A percentile compares a stretch with the other conserved stretches of the same genome.
phyloP scores from a whole-genome alignment of 2,888 invertebrate genomes.

The Beris morrisii region DNA sequence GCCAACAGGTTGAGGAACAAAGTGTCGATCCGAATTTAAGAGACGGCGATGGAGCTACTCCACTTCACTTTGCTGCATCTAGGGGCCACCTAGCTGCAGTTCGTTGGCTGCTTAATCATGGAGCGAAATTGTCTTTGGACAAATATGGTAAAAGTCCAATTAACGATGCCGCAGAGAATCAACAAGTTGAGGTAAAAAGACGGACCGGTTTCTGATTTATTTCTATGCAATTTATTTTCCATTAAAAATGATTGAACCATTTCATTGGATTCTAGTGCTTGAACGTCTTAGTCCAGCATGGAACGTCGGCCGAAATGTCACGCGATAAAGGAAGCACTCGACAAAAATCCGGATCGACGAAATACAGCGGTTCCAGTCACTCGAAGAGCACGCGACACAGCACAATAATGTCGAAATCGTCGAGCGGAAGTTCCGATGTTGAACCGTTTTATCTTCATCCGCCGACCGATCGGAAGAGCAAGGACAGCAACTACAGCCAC shows the following conservation, averaged over 20 bases:
- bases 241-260: slow-evolving; percentile 13
- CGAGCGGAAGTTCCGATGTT: slow-evolving; percentile 55
- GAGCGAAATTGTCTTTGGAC: slow-evolving; percentile 78
- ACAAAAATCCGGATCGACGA: slow-evolving; percentile 41
- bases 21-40: slow-evolving; percentile 81
- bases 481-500: slow-evolving; percentile 48
- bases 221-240: slow-evolving; percentile 22
- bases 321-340: slow-evolving; percentile 50
- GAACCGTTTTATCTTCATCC: slow-evolving; percentile 79
- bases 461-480: slow-evolving; percentile 58
- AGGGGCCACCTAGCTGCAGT: slow-evolving; percentile 78
- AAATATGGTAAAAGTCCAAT: slow-evolving; percentile 88
- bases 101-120: slow-evolving; percentile 81
- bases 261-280: slow-evolving; percentile 65
- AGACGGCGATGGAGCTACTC: slow-evolving; percentile 87
- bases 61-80: slow-evolving; percentile 86
- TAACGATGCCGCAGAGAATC: slow-evolving; percentile 89
- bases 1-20: slow-evolving; percentile 73
- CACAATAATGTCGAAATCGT: slow-evolving; percentile 56
- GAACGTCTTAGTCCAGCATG: slow-evolving; percentile 78
- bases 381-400: slow-evolving; percentile 50
- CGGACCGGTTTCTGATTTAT: slow-evolving; percentile 20
- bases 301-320: slow-evolving; percentile 67
- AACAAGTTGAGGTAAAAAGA: slow-evolving; percentile 75
- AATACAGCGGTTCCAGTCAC: slow-evolving; percentile 41